A percentile compares a stretch with the other conserved stretches of the same genome.
Evolutionary conservation across 2,113 vertebrate species (phyloP).

Genomic region (Myocastor coypus): DNA sequence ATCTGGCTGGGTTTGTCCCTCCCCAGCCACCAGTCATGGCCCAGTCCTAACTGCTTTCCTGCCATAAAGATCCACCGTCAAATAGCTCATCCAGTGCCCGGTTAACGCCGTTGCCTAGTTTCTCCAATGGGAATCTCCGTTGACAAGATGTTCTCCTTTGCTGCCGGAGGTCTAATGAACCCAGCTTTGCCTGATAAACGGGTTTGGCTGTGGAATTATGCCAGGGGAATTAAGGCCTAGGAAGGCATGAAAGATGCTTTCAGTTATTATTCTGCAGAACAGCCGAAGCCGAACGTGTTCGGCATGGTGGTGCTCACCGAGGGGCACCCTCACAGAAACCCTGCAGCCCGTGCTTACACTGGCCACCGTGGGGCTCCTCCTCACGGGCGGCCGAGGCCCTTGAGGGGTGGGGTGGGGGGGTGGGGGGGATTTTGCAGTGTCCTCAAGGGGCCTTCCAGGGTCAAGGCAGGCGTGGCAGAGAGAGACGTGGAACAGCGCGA

Average conservation of each 20-base stretch:
- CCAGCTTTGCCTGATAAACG: neutral
- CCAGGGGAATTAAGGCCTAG: neutral
- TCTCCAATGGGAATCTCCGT: neutral
- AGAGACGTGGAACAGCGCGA: fast-evolving
- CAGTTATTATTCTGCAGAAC: neutral
- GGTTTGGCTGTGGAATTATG: constrained; percentile 57
- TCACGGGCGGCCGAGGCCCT: neutral
- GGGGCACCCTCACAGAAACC: neutral
- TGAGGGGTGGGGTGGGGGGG: neutral
- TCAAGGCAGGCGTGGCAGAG: neutral
- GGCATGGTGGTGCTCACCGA: neutral
- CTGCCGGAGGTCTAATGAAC: neutral
- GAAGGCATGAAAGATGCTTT: neutral
- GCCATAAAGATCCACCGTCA: neutral
- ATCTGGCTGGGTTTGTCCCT: neutral
- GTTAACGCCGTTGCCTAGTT: constrained; percentile 23
- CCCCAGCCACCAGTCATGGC: neutral
- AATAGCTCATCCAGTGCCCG: neutral
- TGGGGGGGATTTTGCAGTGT: fast-evolving
- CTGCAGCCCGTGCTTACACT: neutral
- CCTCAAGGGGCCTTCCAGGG: neutral
- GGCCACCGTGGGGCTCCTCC: fast-evolving
- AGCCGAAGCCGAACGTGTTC: neutral
- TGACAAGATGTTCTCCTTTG: neutral
- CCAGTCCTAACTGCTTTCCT: neutral